Base-by-base conservation (phyloP, 2,888 invertebrate species). In the Choreutis nemorana region DNA sequence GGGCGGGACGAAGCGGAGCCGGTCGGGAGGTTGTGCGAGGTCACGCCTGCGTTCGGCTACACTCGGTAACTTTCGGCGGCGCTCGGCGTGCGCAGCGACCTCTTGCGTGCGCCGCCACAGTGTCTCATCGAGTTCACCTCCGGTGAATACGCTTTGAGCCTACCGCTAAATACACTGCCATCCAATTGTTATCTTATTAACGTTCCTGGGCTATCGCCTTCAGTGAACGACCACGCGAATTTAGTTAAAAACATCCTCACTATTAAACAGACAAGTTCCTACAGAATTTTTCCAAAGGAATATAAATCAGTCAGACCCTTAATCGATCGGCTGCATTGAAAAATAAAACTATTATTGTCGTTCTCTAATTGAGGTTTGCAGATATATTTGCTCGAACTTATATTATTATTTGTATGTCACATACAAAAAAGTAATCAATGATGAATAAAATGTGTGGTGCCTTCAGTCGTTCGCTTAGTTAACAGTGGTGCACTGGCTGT, bases 311-410 rank as follows among this genome's bases (percentile, higher is more conserved):
- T 60, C 57, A 48, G 63, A 61, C 58, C 55, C 55, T 56, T 49
- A 56, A 77, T 77, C 77, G 77, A 77, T 77, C 71, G 71, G 58
- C 70, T 66, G 68, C 72, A 72, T 70, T 66, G 63, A 71, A 66
- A 66, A 68, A 54, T 59, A 54, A 67, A 68, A 57, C 56, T 66
- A 55, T 70, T 70, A 65, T 61, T 64, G 61, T 66, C 60, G 45
- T 64, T 66, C 63, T 55, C 61, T 60, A 53, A 59, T 52, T 50
- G 48, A 48, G 46, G 45, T 66, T 68, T 61, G 53, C 63, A 53
- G 51, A 57, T 68, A 75, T 63, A 53, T 57, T 73, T 72, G 62
- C 46, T 51, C 48, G 46, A 35, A 46, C 50, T 55, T 67, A 53
- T 39, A 36, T 52, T 42, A 45, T 43, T 49, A 45, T n/a, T n/a